A percentile compares a stretch with the other conserved stretches of the same genome.
These are phyloP conservation scores for Pimephales promelas DNA, from an alignment of 2,113 vertebrate species.

Conservation along the genomic window DNA sequence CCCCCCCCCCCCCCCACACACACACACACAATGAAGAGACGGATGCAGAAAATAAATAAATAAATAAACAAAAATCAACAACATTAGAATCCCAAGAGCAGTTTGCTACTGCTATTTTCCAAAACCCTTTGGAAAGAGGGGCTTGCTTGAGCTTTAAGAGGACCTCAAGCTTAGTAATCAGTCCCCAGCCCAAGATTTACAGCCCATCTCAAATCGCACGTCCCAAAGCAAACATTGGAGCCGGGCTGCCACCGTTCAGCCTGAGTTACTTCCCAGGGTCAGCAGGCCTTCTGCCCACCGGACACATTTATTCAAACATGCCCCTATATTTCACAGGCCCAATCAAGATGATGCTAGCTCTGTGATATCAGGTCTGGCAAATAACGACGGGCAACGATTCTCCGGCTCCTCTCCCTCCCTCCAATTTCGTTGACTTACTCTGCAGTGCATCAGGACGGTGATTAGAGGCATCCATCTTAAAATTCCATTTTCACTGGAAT, in stretches of 20 bases:
- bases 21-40: not conserved
- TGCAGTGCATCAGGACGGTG: conserved; percentile 50
- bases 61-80: not conserved
- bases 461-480: conserved; percentile 69
- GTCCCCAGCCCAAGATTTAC: conserved; percentile 61
- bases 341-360: conserved; percentile 35
- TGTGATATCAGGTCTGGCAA: conserved; percentile 38
- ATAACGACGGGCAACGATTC: conserved; percentile 53
- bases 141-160: conserved; percentile 5
- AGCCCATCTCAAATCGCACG: conserved; percentile 63
- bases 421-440: conserved; percentile 48
- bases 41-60: not conserved
- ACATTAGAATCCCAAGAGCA: not conserved
- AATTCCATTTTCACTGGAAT: conserved; percentile 67
- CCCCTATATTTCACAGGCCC: conserved; percentile 69
- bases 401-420: conserved; percentile 45
- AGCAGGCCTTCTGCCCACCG: conserved; percentile 53
- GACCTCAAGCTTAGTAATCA: conserved; percentile 61
- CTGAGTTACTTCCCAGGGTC: conserved; percentile 67
- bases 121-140: not conserved
- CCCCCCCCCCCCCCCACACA: too few species aligned
- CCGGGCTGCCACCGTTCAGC: conserved; percentile 54
- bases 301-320: conserved; percentile 70
- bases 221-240: conserved; percentile 69
- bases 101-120: conserved; percentile 16